Conservation (phyloP, 1,140 invertebrate genomes). For the Eumaeus atala region DNA sequence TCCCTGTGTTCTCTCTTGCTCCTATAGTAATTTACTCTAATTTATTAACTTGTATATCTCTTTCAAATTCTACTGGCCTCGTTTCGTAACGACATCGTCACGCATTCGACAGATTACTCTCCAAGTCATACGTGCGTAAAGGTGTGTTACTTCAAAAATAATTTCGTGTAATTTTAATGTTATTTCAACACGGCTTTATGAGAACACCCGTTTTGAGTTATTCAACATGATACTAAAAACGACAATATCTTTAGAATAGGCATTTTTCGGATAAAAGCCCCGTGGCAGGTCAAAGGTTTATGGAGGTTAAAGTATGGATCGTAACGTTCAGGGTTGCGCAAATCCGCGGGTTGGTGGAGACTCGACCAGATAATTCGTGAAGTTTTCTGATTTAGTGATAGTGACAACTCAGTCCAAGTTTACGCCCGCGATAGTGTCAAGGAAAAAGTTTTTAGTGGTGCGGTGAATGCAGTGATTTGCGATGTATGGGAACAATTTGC, state of each 20-base stretch:
- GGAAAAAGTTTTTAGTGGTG: conserved; percentile 26
- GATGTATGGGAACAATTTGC: conserved; percentile 19
- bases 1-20: too few relatives aligned
- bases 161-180: too few relatives aligned
- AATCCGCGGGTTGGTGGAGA: conserved; percentile 35
- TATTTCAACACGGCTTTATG: too few relatives aligned
- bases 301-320: conserved; percentile 34
- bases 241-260: conserved; percentile 27
- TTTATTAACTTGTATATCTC: too few relatives aligned
- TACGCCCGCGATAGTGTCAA: conserved; percentile 22
- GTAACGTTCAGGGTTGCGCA: conserved; percentile 33
- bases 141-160: too few relatives aligned
- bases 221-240: too few relatives aligned
- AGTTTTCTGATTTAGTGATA: conserved; percentile 31
- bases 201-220: too few relatives aligned
- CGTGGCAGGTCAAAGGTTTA: conserved; percentile 55
- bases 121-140: too few relatives aligned
- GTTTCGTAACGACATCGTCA: too few relatives aligned
- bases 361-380: conserved; percentile 31
- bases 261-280: conserved; percentile 37
- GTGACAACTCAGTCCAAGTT: conserved; percentile 25
- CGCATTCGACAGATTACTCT: too few relatives aligned
- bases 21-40: too few relatives aligned
- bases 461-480: conserved; percentile 27
- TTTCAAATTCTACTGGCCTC: too few relatives aligned